Evolutionary conservation across 2,888 invertebrate species (phyloP), one percentile per base, ranked within the genome.

Genomic region (Nomada goodeniana): DNA sequence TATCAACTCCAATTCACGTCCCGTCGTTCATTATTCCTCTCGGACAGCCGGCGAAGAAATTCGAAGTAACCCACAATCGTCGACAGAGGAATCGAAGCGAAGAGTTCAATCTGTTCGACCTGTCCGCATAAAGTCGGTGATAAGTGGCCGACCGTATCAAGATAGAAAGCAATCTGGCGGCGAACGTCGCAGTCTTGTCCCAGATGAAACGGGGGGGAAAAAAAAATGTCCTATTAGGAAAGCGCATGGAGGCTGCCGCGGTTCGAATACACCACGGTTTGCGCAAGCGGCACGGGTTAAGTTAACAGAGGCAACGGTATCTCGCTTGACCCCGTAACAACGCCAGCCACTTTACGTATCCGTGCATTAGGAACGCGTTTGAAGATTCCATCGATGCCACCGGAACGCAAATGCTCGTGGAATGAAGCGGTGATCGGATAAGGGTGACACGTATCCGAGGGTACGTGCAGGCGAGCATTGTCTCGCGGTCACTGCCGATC

Each of bases 251-350:
- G 55, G 52, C 47, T 64, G 64, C 36, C 26, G 47, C 47, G 74
- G 74, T 18, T 80, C 60, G 59, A 64, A 65, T 60, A 50, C 60
- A 47, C 50, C 47, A 36, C 47, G 53, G 63, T 76, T 77, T 82
- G 73, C 83, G 82, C 68, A 69, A 83, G 59, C 55, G 61, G n/a
- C 50, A 13, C 68, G 52, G 73, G 72, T 80, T 79, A 61, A 72
- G 80, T 79, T 80, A 70, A 72, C 57, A 68, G 82, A 74, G 73
- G 65, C 82, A 83, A 83, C 83, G 82, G 83, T 82, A 82, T 77
- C 77, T 57, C 74, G 77, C 77, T 82, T 83, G 83, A 83, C 82
- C 82, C 77, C 82, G 70, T 73, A 65, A 82, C 82, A 70, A 82
- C 76, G 82, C 57, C 29, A 77, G 50, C 82, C 59, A 75, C 64